These are phyloP conservation scores for Sylvicola fuscatus DNA, from an alignment of 2,888 invertebrate species.

Conservation along the genomic window DNA sequence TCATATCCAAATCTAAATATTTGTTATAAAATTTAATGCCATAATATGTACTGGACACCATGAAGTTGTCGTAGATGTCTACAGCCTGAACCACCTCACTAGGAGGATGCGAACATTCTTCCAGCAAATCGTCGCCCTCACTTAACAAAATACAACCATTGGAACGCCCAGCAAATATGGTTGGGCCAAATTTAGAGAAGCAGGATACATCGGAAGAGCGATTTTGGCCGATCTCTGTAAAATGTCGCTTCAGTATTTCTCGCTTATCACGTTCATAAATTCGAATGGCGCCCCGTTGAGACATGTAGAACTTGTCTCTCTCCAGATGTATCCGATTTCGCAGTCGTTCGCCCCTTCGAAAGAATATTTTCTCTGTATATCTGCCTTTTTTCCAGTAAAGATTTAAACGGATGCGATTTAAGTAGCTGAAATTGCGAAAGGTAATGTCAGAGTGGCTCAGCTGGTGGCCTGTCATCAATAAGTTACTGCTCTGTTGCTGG, in stretches of 20 bases:
- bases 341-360: conserved; percentile 25
- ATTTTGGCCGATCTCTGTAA: conserved; percentile 12
- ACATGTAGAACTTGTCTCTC: conserved; percentile 29
- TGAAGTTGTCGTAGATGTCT: conserved; percentile 16
- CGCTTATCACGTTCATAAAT: conserved; percentile 14
- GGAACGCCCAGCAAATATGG: conserved; percentile 18
- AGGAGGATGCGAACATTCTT: background rate
- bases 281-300: conserved; percentile 24
- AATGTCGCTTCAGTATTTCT: conserved; percentile 17
- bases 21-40: conserved; percentile 19
- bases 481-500: conserved; percentile 17
- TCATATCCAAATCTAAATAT: conserved; percentile 16
- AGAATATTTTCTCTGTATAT: conserved; percentile 26
- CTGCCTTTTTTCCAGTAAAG: conserved; percentile 35
- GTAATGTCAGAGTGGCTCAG: conserved; percentile 14
- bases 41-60: conserved; percentile 15
- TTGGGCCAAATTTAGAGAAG: conserved; percentile 16
- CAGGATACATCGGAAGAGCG: conserved; percentile 16
- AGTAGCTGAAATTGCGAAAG: conserved; percentile 15
- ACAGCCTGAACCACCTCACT: conserved; percentile 13
- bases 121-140: conserved; percentile 11
- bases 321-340: conserved; percentile 33
- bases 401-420: conserved; percentile 19
- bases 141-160: conserved; percentile 17
- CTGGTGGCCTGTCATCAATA: conserved; percentile 20